A percentile compares a stretch with the other conserved stretches of the same genome.
These are phyloP conservation scores for Gracilinanus agilis DNA, from an alignment of 2,113 vertebrate species.

Conservation along the genomic window DNA sequence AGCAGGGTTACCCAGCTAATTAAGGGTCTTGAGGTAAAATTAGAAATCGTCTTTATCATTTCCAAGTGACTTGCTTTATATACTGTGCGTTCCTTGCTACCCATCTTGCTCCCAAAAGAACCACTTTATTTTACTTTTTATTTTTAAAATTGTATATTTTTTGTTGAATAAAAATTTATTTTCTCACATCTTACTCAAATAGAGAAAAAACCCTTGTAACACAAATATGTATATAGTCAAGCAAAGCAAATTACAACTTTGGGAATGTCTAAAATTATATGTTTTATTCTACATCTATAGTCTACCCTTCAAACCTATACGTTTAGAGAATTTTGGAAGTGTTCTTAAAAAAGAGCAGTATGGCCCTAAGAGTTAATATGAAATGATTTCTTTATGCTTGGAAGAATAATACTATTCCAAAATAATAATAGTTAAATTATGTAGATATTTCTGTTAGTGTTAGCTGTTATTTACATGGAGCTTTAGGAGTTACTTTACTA, in stretches of 20 bases:
- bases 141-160: background rate
- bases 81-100: background rate
- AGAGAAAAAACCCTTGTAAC: background rate
- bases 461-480: too few species aligned
- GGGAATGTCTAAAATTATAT: background rate
- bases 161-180: background rate
- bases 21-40: background rate
- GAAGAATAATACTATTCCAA: too few species aligned
- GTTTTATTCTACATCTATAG: too few species aligned
- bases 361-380: too few species aligned
- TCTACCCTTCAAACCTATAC: background rate
- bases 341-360: too few species aligned
- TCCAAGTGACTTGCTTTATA: background rate
- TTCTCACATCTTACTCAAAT: background rate
- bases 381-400: too few species aligned
- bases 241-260: background rate
- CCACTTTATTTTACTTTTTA: background rate
- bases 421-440: too few species aligned
- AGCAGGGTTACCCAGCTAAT: background rate
- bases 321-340: too few species aligned
- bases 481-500: too few species aligned
- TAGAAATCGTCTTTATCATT: background rate
- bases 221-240: background rate
- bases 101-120: background rate
- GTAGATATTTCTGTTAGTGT: too few species aligned